A percentile compares a stretch with the other conserved stretches of the same genome.
These are phyloP conservation scores for Lynx canadensis DNA, from an alignment of 2,113 vertebrate species.

Conservation along the genomic window DNA sequence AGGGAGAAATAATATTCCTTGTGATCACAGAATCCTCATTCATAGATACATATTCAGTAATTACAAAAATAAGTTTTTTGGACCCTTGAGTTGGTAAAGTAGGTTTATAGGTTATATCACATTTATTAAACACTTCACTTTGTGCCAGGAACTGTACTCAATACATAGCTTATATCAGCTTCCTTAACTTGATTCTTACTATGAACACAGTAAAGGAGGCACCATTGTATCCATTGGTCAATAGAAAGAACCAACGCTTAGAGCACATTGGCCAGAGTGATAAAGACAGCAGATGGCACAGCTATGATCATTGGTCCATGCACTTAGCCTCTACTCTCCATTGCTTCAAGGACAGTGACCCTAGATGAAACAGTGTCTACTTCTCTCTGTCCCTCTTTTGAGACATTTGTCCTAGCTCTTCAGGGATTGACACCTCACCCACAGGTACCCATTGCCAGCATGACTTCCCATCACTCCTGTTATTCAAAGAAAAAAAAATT, in stretches of 20 bases:
- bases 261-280: not conserved
- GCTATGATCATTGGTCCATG: not conserved
- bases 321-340: not conserved
- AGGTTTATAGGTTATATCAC: not conserved
- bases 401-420: not conserved
- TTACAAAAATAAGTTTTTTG: not conserved
- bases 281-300: not conserved
- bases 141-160: not conserved
- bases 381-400: not conserved
- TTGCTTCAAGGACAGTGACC: not conserved
- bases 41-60: not conserved
- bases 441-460: no score
- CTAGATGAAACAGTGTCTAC: not conserved
- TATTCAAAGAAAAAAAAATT: not conserved
- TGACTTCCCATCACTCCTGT: not conserved
- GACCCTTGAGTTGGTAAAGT: not conserved
- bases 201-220: not conserved
- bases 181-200: conserved; percentile 20
- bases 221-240: not conserved
- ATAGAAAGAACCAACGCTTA: not conserved
- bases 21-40: not conserved
- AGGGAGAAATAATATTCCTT: not conserved
- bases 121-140: not conserved
- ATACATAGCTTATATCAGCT: not conserved
- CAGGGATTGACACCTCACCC: no score